Percentiles rank a stretch among this genome's conserved stretches.
phyloP scores from a whole-genome alignment of 2,888 invertebrate species.

The Aelia acuminata region DNA sequence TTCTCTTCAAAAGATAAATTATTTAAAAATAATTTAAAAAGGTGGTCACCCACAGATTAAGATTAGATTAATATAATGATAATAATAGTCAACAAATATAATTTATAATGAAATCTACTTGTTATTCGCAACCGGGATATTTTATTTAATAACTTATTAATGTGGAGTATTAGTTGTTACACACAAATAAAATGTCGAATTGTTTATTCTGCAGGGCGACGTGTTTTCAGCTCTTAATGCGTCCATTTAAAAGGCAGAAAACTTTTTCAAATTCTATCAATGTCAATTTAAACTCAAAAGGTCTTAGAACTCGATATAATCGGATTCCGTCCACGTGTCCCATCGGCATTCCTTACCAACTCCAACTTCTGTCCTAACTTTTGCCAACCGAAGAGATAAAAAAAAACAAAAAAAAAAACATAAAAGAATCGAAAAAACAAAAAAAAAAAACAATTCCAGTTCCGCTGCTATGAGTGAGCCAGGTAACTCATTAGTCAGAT shows the following conservation, averaged over 20 bases:
- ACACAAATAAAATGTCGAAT: no score
- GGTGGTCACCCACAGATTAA: no score
- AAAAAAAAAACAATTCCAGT: neutral
- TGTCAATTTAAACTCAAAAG: conserved; percentile 16
- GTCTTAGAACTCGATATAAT: conserved; percentile 31
- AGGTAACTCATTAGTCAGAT: neutral
- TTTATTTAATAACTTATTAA: no score
- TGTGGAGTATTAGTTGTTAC: no score
- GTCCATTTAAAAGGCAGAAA: neutral
- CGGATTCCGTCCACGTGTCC: conserved; percentile 31
- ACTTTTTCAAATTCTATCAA: neutral
- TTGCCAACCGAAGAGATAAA: neutral
- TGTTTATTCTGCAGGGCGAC: neutral
- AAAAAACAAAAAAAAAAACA: neutral
- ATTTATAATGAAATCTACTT: no score
- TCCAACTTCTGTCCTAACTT: neutral
- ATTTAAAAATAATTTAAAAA: no score
- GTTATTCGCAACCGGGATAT: no score
- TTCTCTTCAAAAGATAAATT: no score
- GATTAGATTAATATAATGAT: no score
- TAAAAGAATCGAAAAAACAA: neutral
- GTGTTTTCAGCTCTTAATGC: neutral
- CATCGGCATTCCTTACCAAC: neutral
- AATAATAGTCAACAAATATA: no score
- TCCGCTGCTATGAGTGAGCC: neutral